These are phyloP conservation scores for Zootermopsis nevadensis DNA, from an alignment of 2,888 invertebrate genomes.

Conservation along the genomic window DNA sequence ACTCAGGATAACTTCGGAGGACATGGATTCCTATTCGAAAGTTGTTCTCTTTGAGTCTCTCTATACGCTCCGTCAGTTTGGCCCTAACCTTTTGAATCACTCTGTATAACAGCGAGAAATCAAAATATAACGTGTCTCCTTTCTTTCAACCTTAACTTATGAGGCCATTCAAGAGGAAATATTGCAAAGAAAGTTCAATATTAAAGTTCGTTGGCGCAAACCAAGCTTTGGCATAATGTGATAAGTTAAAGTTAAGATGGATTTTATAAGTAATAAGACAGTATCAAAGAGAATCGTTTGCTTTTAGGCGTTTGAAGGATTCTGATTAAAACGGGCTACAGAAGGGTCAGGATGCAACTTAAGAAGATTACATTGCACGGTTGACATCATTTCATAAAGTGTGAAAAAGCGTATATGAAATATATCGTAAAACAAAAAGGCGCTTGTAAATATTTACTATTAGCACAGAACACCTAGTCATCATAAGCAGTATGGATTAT, in stretches of 20 bases:
- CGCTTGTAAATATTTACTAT: not conserved
- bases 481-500: too few relatives aligned
- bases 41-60: too few relatives aligned
- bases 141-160: conserved; percentile 15
- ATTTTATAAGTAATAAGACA: conserved; percentile 4
- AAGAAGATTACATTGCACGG: not conserved
- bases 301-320: conserved; percentile 4
- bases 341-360: not conserved
- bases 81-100: too few relatives aligned
- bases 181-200: conserved; percentile 1
- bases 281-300: conserved; percentile 22
- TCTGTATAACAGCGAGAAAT: too few relatives aligned
- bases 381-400: not conserved
- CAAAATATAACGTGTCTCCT: not conserved
- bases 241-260: not conserved
- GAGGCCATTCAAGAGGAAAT: conserved; percentile 9
- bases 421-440: not conserved
- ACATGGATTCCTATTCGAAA: too few relatives aligned
- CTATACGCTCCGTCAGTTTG: too few relatives aligned
- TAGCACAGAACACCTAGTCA: too few relatives aligned
- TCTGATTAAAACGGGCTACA: not conserved
- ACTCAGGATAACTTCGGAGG: too few relatives aligned
- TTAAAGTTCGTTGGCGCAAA: not conserved
- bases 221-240: not conserved
- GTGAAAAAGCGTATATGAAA: not conserved